phyloP scores from a whole-genome alignment of 1,140 invertebrate species.

The Drosophila baimaii region DNA sequence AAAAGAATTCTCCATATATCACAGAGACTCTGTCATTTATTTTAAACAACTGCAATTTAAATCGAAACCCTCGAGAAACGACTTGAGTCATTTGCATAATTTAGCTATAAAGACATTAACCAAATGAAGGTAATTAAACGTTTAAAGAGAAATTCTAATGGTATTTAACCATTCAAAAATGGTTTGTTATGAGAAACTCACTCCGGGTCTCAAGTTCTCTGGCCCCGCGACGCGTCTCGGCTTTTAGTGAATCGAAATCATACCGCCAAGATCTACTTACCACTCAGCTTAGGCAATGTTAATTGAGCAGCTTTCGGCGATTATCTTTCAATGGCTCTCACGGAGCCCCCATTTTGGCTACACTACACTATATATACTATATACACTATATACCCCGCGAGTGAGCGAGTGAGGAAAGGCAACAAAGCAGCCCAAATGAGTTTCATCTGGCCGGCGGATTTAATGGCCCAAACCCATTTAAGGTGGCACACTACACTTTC shows the following conservation, averaged over 20 bases:
- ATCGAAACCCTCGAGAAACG: background rate
- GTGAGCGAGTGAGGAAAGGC: constrained; percentile 42
- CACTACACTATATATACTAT: constrained; percentile 3
- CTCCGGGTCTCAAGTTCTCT: background rate
- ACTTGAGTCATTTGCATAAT: constrained; percentile 8
- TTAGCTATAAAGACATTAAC: constrained; percentile 14
- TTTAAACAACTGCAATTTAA: background rate
- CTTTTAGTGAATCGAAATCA: constrained; percentile 24
- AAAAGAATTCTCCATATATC: background rate
- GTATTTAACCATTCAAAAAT: background rate
- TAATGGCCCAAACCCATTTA: constrained; percentile 55
- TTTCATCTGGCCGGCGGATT: constrained; percentile 47
- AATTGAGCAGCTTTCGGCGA: constrained; percentile 56
- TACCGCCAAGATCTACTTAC: constrained; percentile 18
- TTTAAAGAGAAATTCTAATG: constrained; percentile 29
- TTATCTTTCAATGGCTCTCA: constrained; percentile 57
- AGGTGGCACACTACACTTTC: constrained; percentile 67
- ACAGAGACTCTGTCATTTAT: background rate
- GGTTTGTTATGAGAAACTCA: constrained; percentile 11
- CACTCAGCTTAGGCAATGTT: constrained; percentile 29
- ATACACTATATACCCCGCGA: background rate
- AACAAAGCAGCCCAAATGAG: constrained; percentile 53
- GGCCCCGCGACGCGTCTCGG: background rate
- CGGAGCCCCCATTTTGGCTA: constrained; percentile 49
- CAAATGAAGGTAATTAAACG: constrained; percentile 9